A percentile compares a stretch with the other conserved stretches of the same genome.
phyloP scores from a whole-genome alignment of 2,888 invertebrate genomes.

The Acanthococcus lagerstroemiae region DNA sequence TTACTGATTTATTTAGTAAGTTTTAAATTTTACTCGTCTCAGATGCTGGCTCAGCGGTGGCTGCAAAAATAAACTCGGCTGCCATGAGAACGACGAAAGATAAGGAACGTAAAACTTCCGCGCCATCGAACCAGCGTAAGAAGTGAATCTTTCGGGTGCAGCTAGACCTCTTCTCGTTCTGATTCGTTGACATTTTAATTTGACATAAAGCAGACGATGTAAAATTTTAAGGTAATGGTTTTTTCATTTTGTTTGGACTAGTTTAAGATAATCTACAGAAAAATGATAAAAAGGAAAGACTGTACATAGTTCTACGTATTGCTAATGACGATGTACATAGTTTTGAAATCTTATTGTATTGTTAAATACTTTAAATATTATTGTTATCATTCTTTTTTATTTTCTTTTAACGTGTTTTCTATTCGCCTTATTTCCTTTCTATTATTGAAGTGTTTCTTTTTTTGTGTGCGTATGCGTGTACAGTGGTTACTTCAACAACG shows the following conservation, averaged over 20 bases:
- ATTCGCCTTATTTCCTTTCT: not conserved
- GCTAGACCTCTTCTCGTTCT: not conserved
- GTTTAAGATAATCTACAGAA: not conserved
- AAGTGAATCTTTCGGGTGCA: constrained; percentile 8
- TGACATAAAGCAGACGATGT: not conserved
- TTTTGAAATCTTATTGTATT: not conserved
- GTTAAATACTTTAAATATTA: not conserved
- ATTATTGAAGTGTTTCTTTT: not conserved
- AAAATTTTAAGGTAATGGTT: not conserved
- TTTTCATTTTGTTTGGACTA: not conserved
- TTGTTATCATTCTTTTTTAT: too few species aligned
- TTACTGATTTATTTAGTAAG: too few species aligned
- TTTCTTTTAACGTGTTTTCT: too few species aligned
- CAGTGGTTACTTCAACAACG: too few species aligned
- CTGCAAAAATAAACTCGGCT: constrained; percentile 35
- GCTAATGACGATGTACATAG: not conserved
- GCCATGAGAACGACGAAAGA: constrained; percentile 32
- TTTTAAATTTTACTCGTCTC: constrained; percentile 18
- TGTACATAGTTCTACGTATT: not conserved
- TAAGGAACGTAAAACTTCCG: constrained; percentile 32
- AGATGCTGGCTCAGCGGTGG: constrained; percentile 35
- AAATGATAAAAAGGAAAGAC: too few species aligned
- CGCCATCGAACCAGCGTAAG: constrained; percentile 14
- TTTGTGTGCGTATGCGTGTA: not conserved
- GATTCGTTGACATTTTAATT: not conserved